Base-by-base conservation (phyloP, 1,140 invertebrate genomes). In the Drosophila bipectinata region DNA sequence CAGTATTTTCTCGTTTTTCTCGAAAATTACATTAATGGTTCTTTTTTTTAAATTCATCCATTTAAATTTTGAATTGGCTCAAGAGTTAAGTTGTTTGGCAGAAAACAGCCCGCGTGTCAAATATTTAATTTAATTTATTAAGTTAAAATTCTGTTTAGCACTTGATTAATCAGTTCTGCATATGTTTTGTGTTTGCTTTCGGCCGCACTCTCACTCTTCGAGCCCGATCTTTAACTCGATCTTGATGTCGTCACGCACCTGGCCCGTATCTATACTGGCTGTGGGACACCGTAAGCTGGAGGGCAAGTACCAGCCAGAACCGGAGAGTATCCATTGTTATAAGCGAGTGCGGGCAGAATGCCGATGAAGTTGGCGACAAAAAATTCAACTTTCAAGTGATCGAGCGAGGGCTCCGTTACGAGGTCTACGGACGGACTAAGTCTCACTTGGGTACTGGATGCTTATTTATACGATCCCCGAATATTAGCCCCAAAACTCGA, bases 211-310 rank as follows among this genome's bases (percentile, higher is more conserved):
- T 63, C 45, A 61, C 68, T 45, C 37, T 73, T 72, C 26, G 4
- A 18, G 59, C 51, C 58, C 18, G 47, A 56, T 77, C 72, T 69
- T 51, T 45, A 28, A 55, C 41, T 64, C 48, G 10, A 64, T 77
- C 41, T 51, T 60, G 55, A 60, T 74, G 56, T 55, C 66, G 58
- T 83, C 67, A 89, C 83, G 79, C 83, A 87, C 84, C 83, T 87
- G 83, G 83, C 79, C 72, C 83, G 79, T 76, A 83, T 79, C 52
- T 72, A 59, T 87, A 83, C 48, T 87, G 83, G 57, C 83, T 83
- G 51, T 58, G 68, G 63, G 79, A 63, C 12, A 87, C 61, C 51
- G 57, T 62, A 14, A 83, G 18, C 49, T 79, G 66, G 24, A 88
- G 61, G 14, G 48, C 80, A 55, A 83, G 47, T 48, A 49, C 67